A percentile compares a stretch with the other conserved stretches of the same genome.
Conservation (phyloP, 2,113 vertebrate genomes). For the Microcebus lehilahytsara region DNA sequence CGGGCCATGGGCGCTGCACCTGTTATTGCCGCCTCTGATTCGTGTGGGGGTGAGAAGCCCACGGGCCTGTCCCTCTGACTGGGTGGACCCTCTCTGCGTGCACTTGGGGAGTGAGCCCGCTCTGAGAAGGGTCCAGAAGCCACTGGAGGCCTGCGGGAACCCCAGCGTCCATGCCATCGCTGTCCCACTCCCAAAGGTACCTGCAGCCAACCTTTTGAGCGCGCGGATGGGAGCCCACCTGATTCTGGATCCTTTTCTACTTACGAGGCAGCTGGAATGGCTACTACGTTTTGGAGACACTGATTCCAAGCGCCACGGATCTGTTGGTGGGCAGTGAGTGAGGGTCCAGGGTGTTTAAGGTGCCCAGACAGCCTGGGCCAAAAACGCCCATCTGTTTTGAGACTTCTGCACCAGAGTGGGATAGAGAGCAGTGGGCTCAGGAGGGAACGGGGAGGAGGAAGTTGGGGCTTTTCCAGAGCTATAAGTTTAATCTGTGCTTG, state of each 20-base stretch:
- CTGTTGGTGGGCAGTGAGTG: background rate
- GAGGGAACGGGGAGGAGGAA: background rate
- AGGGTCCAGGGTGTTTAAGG: too few species aligned
- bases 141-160: background rate
- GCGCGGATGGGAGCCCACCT: background rate
- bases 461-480: background rate
- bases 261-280: background rate
- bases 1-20: slow-evolving; percentile 34
- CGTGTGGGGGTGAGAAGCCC: background rate
- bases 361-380: background rate
- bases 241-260: background rate
- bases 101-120: background rate
- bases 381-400: background rate
- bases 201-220: background rate
- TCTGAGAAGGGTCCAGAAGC: background rate
- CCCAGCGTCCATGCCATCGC: background rate
- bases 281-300: background rate
- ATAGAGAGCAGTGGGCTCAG: background rate
- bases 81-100: background rate
- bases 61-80: background rate
- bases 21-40: background rate
- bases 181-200: slow-evolving; percentile 33
- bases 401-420: too few species aligned
- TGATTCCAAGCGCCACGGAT: background rate
- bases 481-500: background rate